Evolutionary conservation across 2,888 invertebrate species (phyloP).

Genomic region (Chamaedrilus cognettii): DNA sequence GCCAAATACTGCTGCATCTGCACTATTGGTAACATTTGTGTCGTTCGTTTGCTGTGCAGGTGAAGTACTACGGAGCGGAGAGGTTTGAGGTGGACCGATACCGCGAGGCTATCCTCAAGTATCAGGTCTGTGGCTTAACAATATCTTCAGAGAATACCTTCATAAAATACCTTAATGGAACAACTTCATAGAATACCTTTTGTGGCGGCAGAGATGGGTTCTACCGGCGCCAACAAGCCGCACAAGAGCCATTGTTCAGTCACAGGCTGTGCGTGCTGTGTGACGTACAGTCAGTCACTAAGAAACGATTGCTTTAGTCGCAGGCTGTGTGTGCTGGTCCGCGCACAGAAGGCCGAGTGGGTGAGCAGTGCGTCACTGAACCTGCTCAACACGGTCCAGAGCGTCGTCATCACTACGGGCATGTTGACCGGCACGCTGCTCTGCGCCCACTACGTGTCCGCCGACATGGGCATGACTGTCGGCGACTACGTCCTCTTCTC

Average conservation of each 20-base stretch:
- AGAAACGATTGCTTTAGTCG: too few relatives aligned
- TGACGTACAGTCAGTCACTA: too few relatives aligned
- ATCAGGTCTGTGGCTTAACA: too few relatives aligned
- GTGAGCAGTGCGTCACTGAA: slow-evolving; percentile 82
- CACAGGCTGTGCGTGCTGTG: too few relatives aligned
- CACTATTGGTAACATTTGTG: neutral
- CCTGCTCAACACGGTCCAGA: slow-evolving; percentile 88
- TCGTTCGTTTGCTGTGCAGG: slow-evolving; percentile 43
- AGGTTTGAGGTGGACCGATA: slow-evolving; percentile 86
- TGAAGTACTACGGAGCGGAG: slow-evolving; percentile 95
- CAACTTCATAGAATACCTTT: too few relatives aligned
- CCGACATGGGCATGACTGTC: slow-evolving; percentile 69
- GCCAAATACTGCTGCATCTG: too few relatives aligned
- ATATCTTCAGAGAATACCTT: too few relatives aligned
- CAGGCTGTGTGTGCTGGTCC: neutral
- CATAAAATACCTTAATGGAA: too few relatives aligned
- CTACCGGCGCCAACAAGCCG: too few relatives aligned
- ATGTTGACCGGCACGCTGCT: slow-evolving; percentile 84
- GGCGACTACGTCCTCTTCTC: slow-evolving; percentile 97
- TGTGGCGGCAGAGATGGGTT: too few relatives aligned
- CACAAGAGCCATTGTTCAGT: too few relatives aligned
- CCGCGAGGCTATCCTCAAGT: slow-evolving; percentile 79
- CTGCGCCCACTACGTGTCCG: slow-evolving; percentile 83
- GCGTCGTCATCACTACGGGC: slow-evolving; percentile 83
- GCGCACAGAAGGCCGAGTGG: slow-evolving; percentile 82